phyloP scores from a whole-genome alignment of 2,797 vertebrate species.

The Anableps anableps region DNA sequence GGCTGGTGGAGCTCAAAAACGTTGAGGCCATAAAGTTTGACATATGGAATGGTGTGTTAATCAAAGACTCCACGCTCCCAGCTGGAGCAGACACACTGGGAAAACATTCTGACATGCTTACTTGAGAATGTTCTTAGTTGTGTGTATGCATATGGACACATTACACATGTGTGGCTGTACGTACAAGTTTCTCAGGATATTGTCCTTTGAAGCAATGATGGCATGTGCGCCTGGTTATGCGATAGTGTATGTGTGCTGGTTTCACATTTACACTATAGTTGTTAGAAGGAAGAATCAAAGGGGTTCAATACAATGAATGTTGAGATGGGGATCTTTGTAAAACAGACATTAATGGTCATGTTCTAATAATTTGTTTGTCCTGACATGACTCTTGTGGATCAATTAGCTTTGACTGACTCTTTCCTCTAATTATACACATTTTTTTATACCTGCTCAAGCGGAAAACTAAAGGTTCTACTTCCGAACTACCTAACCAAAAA shows the following conservation, averaged over 20 bases:
- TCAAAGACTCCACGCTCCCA: conserved; percentile 67
- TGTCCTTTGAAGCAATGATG: conserved; percentile 45
- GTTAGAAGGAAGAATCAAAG: background rate
- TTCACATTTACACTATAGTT: background rate
- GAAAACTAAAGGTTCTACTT: conserved; percentile 21
- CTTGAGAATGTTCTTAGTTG: conserved; percentile 44
- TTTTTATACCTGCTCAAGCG: conserved; percentile 7
- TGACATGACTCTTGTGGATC: conserved; percentile 20
- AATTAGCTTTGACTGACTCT: conserved; percentile 15
- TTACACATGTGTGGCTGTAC: background rate
- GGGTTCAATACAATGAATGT: conserved; percentile 7
- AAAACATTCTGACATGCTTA: conserved; percentile 59
- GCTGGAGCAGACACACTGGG: conserved; percentile 64
- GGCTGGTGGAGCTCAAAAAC: conserved; percentile 55
- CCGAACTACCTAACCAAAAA: background rate
- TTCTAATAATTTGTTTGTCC: conserved; percentile 35
- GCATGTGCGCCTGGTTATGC: conserved; percentile 27
- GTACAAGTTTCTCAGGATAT: conserved; percentile 38
- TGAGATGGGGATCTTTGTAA: conserved; percentile 19
- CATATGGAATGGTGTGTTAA: conserved; percentile 73
- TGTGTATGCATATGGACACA: conserved; percentile 19
- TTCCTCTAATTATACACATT: conserved; percentile 40
- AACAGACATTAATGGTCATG: conserved; percentile 31
- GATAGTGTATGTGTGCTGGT: conserved; percentile 10
- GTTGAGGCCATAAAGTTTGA: conserved; percentile 62